phyloP scores from a whole-genome alignment of 2,888 invertebrate species.

The Trichogramma dendrolimi region DNA sequence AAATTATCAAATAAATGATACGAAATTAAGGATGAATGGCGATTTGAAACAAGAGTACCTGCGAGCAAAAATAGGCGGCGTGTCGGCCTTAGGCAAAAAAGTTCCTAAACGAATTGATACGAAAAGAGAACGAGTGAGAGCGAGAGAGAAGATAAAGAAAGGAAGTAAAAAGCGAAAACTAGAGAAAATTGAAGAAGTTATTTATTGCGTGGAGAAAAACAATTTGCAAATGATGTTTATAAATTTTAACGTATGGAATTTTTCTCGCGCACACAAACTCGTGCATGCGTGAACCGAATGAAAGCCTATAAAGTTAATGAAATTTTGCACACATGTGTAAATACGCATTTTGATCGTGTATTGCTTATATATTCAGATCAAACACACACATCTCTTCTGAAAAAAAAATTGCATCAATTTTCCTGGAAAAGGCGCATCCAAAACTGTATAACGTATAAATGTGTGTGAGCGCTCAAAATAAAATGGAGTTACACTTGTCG shows the following conservation, averaged over 20 bases:
- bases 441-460: constrained; percentile 17
- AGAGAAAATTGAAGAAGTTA: too few relatives aligned
- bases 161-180: too few relatives aligned
- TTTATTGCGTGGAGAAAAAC: too few relatives aligned
- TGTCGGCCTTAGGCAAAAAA: constrained; percentile 26
- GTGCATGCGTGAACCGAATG: neutral
- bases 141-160: neutral
- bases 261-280: too few relatives aligned
- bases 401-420: constrained; percentile 5
- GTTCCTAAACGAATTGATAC: constrained; percentile 21
- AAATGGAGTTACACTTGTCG: neutral
- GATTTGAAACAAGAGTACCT: constrained; percentile 25
- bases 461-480: constrained; percentile 10
- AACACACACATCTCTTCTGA: too few relatives aligned
- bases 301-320: constrained; percentile 6
- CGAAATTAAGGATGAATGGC: constrained; percentile 9
- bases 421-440: constrained; percentile 19
- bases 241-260: too few relatives aligned
- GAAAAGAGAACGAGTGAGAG: neutral
- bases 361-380: too few relatives aligned
- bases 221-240: too few relatives aligned
- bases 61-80: constrained; percentile 17
- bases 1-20: constrained; percentile 3
- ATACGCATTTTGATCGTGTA: too few relatives aligned
- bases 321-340: constrained; percentile 7